Evolutionary conservation across 2,113 vertebrate genomes (phyloP).

Genomic region (Sclerurus mexicanus): DNA sequence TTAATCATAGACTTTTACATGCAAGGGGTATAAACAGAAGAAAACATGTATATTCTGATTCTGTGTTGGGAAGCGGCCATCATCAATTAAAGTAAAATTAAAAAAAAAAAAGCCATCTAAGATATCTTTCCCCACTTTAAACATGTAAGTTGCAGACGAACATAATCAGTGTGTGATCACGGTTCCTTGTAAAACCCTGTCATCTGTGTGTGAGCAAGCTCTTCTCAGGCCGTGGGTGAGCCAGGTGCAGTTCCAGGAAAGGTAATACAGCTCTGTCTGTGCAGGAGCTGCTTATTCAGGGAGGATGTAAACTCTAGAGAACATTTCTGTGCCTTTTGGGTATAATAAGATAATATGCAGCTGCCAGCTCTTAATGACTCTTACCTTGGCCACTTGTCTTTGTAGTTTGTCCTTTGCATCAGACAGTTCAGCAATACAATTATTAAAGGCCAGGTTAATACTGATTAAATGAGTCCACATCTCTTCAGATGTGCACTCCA

Average conservation of each 20-base stretch:
- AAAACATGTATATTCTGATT: no score
- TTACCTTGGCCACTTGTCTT: constrained; percentile 66
- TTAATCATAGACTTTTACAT: no score
- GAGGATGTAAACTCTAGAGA: neutral
- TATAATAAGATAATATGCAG: neutral
- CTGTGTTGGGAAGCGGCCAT: no score
- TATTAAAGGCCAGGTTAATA: constrained; percentile 70
- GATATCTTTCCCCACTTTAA: neutral
- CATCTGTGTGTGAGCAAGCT: neutral
- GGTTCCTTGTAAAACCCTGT: neutral
- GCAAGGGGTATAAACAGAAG: no score
- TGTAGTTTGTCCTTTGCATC: constrained; percentile 71
- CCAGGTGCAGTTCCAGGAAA: neutral
- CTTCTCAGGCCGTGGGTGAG: neutral
- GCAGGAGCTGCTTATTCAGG: neutral
- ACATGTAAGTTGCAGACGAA: neutral
- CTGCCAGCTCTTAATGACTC: neutral
- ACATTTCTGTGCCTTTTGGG: neutral
- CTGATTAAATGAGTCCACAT: constrained; percentile 67
- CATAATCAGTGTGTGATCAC: neutral
- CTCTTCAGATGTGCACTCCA: constrained; percentile 55
- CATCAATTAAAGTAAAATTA: neutral
- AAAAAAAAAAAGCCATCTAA: neutral
- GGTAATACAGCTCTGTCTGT: no score
- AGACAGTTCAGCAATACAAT: constrained; percentile 42